Conservation (phyloP, 2,888 invertebrate species). For the Graphium colonna region DNA sequence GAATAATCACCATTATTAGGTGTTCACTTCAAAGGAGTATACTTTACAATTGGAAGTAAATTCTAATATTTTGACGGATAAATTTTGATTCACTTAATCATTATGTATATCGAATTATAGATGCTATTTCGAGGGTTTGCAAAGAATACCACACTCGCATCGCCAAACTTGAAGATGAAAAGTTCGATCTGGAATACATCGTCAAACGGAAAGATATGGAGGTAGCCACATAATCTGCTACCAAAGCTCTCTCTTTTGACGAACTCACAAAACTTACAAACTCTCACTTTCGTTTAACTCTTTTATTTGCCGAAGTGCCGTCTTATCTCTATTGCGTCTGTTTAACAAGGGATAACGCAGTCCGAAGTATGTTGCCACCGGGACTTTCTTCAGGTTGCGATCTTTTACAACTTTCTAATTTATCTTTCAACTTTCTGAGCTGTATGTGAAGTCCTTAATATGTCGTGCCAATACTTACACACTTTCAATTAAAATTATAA, state of each 20-base stretch:
- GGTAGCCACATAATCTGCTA: constrained; percentile 84
- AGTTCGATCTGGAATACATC: constrained; percentile 99
- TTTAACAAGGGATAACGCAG: constrained; percentile 56
- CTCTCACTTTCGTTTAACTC: constrained; percentile 62
- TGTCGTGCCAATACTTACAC: constrained; percentile 56
- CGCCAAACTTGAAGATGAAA: constrained; percentile 92
- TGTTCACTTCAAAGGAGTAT: constrained; percentile 33
- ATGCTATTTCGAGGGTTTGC: constrained; percentile 86
- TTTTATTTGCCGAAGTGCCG: constrained; percentile 64
- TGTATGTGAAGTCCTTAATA: constrained; percentile 59
- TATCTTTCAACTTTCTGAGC: constrained; percentile 61
- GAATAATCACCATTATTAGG: background rate
- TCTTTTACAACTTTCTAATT: constrained; percentile 57
- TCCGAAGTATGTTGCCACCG: constrained; percentile 48
- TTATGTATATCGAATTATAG: constrained; percentile 80
- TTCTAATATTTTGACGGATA: constrained; percentile 33
- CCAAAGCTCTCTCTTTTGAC: constrained; percentile 57
- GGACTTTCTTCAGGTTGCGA: constrained; percentile 35
- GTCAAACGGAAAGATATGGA: constrained; percentile 99
- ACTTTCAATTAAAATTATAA: constrained; percentile 50
- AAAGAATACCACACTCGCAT: constrained; percentile 95
- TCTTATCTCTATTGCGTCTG: constrained; percentile 66
- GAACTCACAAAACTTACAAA: constrained; percentile 69
- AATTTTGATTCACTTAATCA: constrained; percentile 35
- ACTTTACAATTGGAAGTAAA: constrained; percentile 46